A percentile compares a stretch with the other conserved stretches of the same genome.
Evolutionary conservation across 92 coral and sea anemone genomes (phyloP).

Genomic region (Actinostola sp.): DNA sequence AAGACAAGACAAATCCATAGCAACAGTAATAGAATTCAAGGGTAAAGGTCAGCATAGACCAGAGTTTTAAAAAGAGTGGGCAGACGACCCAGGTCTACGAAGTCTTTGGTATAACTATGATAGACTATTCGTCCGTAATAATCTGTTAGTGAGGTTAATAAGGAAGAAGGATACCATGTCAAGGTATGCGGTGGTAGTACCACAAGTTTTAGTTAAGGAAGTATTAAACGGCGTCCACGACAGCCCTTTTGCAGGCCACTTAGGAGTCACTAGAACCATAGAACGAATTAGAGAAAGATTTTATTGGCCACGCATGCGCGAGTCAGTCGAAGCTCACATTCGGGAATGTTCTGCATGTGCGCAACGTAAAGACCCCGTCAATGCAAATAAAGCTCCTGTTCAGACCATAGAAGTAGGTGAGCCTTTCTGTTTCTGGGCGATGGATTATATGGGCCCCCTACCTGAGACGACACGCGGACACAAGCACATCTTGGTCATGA

Average conservation of each 20-base stretch:
- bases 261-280: slow-evolving; percentile 45
- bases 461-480: slow-evolving; percentile 32
- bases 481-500: slow-evolving; percentile 34
- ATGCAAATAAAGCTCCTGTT: slow-evolving; percentile 28
- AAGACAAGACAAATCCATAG: slow-evolving; percentile 6
- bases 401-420: slow-evolving; percentile 27
- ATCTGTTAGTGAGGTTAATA: slow-evolving; percentile 23
- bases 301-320: slow-evolving; percentile 46
- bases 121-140: slow-evolving; percentile 32
- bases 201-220: slow-evolving; percentile 33
- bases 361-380: slow-evolving; percentile 20
- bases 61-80: background rate
- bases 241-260: slow-evolving; percentile 43
- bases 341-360: slow-evolving; percentile 44
- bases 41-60: slow-evolving; percentile 10
- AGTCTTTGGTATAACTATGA: too few species aligned
- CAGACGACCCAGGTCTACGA: background rate
- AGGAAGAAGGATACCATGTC: slow-evolving; percentile 18
- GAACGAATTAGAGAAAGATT: slow-evolving; percentile 38
- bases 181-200: slow-evolving; percentile 33
- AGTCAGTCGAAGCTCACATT: slow-evolving; percentile 48
- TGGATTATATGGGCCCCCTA: slow-evolving; percentile 56
- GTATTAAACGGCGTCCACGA: slow-evolving; percentile 50
- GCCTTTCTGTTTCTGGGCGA: slow-evolving; percentile 19
- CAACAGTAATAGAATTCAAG: slow-evolving; percentile 26